These are phyloP conservation scores for Motacilla alba DNA, from an alignment of 2,113 vertebrate genomes.

Conservation along the genomic window DNA sequence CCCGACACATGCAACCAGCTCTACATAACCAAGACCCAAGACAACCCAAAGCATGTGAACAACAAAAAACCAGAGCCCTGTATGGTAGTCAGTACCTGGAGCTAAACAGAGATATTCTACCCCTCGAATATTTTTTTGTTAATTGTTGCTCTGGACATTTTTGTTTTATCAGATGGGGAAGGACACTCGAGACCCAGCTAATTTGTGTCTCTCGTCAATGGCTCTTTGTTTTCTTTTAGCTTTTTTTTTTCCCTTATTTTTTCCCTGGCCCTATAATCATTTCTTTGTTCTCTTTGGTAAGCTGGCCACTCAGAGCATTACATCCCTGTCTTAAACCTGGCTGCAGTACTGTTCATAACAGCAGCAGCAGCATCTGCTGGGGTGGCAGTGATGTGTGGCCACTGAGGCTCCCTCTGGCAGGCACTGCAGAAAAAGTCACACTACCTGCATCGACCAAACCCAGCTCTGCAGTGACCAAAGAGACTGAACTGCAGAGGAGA, in stretches of 20 bases:
- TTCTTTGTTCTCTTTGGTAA: constrained; percentile 41
- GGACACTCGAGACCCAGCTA: constrained; percentile 17
- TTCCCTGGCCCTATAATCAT: background rate
- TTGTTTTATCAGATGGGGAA: constrained; percentile 59
- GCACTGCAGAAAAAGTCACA: background rate
- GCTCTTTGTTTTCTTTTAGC: constrained; percentile 22
- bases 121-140: background rate
- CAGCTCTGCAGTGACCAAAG: background rate
- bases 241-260: background rate
- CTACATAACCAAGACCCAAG: background rate
- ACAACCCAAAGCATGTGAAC: background rate
- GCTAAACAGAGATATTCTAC: background rate
- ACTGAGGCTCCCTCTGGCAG: background rate
- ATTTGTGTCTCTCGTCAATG: constrained; percentile 40
- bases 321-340: background rate
- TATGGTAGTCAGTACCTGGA: background rate
- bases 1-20: background rate
- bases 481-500: background rate
- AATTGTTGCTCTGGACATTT: constrained; percentile 43
- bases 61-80: background rate
- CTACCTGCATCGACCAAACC: background rate
- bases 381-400: background rate
- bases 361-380: background rate
- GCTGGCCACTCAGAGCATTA: background rate
- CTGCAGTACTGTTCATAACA: background rate